Evolutionary conservation across 1,140 invertebrate species (phyloP), one percentile per base, ranked within the genome.

Genomic region (Tetramorium parvispinum): DNA sequence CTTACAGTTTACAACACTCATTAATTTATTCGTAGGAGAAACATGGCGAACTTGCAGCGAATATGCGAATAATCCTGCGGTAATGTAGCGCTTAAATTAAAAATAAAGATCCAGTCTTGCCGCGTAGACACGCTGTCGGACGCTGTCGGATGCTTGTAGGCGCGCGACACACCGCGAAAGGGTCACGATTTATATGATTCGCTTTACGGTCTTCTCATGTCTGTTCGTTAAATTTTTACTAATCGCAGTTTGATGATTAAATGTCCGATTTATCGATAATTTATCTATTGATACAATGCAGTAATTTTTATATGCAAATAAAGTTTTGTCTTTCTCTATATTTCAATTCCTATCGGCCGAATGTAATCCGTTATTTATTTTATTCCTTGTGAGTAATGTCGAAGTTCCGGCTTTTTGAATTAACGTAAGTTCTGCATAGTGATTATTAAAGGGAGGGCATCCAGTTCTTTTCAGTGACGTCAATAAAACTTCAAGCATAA

Each of bases 401-500:
- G 7, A 27, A 27, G 13, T 63, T 37, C 37, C 24, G 8, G 21
- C 5, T 16, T 3, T 18, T 37, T 27, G 43, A 78, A 6, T 63
- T 63, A 75, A 57, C 6, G 21, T 40, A n/a, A 11, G 24, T 77
- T 46, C 16, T 10, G 10, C 24, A n/a, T 21, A 65, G 21, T 43
- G 43, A 78, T 65, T 32, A 43, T 65, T 78, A 63, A 78, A 78
- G 27, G 59, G 24, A 8, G 43, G 8, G n/a, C 0, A 18, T 40
- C 51, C 37, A n/a, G 0, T 24, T 63, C 57, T 63, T 24, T 63
- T 78, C 4, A 8, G 27, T 57, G 43, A 78, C 6, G 24, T 59
- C 75, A 63, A 78, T 78, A 63, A 46, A 63, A 63, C 24, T 40
- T 77, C 24, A 18, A 27, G 37, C 8, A 61, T 77, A 63, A 78